phyloP scores from a whole-genome alignment of 2,888 invertebrate genomes.

The Cheilosia vernalis region DNA sequence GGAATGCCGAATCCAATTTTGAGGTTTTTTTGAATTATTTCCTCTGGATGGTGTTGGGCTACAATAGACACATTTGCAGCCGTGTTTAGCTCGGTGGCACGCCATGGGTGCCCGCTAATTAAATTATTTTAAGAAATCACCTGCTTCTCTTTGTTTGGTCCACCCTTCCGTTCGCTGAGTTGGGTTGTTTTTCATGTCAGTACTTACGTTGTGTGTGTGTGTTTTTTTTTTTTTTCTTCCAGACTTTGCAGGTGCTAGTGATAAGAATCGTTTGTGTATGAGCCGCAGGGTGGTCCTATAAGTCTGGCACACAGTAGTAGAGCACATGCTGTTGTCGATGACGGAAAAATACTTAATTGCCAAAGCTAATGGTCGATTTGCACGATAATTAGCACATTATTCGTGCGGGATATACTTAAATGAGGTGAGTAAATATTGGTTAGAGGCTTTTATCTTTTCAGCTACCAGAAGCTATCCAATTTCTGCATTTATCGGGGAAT shows the following conservation, averaged over 20 bases:
- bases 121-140: slow-evolving; percentile 49
- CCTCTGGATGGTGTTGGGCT: slow-evolving; percentile 38
- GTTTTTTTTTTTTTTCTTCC: slow-evolving; percentile 38
- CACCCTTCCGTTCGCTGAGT: slow-evolving; percentile 4
- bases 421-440: slow-evolving; percentile 42
- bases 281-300: not conserved
- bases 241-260: slow-evolving; percentile 28
- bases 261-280: slow-evolving; percentile 4
- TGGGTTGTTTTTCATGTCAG: slow-evolving; percentile 19
- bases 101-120: slow-evolving; percentile 41
- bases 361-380: slow-evolving; percentile 68
- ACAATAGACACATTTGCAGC: slow-evolving; percentile 40
- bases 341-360: slow-evolving; percentile 54
- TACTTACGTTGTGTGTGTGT: slow-evolving; percentile 25
- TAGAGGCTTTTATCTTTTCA: not conserved
- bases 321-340: slow-evolving; percentile 19
- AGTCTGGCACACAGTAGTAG: slow-evolving; percentile 16
- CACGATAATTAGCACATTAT: slow-evolving; percentile 66
- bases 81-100: slow-evolving; percentile 21
- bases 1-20: slow-evolving; percentile 50
- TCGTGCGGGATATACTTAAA: slow-evolving; percentile 50
- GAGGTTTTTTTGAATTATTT: slow-evolving; percentile 55
- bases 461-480: too few species aligned
- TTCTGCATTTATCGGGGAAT: too few species aligned
- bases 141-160: not conserved